phyloP scores from a whole-genome alignment of 2,113 vertebrate species.

The Pedetes capensis region DNA sequence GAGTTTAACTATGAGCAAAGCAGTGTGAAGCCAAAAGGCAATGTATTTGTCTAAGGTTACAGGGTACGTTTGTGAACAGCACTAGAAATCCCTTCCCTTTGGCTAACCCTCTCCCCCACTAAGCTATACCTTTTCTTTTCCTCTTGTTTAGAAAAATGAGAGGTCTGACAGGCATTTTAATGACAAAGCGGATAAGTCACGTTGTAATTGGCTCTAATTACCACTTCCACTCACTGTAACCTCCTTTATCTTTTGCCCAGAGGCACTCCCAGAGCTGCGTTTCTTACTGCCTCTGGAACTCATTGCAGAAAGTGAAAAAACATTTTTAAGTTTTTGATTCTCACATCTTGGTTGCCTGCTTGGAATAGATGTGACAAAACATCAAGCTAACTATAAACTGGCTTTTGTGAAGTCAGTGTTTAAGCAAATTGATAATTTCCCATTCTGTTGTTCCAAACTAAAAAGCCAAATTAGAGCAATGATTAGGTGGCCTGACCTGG shows the following conservation, averaged over 20 bases:
- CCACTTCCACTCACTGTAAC: conserved; percentile 63
- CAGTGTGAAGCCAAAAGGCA: conserved; percentile 15
- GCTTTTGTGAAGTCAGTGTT: conserved; percentile 30
- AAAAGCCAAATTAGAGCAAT: conserved; percentile 1
- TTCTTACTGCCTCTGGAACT: conserved; percentile 49
- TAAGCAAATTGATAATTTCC: conserved; percentile 38
- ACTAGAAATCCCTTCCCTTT: conserved; percentile 59
- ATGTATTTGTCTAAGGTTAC: conserved; percentile 57
- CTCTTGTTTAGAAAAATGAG: conserved; percentile 64
- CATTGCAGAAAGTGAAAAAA: conserved; percentile 44
- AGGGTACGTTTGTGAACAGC: conserved; percentile 20
- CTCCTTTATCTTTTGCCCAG: conserved; percentile 73
- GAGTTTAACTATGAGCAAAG: conserved; percentile 20
- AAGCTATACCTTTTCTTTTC: conserved; percentile 61
- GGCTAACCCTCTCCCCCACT: conserved; percentile 23
- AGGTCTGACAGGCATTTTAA: conserved; percentile 71
- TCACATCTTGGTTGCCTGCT: background rate
- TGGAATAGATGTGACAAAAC: conserved; percentile 26
- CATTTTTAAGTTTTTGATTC: conserved; percentile 39
- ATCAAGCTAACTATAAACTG: conserved; percentile 38
- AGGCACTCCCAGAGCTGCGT: conserved; percentile 49
- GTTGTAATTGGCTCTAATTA: conserved; percentile 75
- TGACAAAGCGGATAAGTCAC: conserved; percentile 69
- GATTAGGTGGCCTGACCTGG: conserved; percentile 14
- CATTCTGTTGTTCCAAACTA: background rate